Evolutionary conservation across 2,888 invertebrate genomes (phyloP), one percentile per base, ranked within the genome.

Genomic region (Chrysodeixis includens): DNA sequence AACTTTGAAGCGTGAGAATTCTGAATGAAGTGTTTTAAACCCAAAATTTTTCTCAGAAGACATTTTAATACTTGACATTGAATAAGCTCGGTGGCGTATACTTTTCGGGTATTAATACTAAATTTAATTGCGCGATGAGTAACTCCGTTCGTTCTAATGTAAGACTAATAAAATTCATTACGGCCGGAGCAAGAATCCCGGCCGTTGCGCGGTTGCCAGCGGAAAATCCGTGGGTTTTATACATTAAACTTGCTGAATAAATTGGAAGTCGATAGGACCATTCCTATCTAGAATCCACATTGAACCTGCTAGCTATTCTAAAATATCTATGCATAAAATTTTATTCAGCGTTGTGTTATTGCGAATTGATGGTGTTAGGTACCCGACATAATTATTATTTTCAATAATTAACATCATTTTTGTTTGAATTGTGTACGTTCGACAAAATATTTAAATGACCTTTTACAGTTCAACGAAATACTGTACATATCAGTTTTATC

Each of bases 141-240:
- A 79, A 86, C 80, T 82, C 69, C 68, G 69, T 76, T 67, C 72
- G 74, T 81, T 84, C 81, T 86, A 87, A 87, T 85, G 84, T 84
- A 82, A 85, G 84, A 87, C 88, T 82, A 88, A 90, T 91, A 88
- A 91, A 90, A 91, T 92, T 91, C 81, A 91, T 92, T 91, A 90
- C 83, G 84, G 86, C 81, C 83, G 84, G 76, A 81, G 84, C 81
- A 86, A 86, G 87, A 87, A 87, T 87, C 86, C 84, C 79, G 81
- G 77, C 78, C 76, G 71, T 82, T 79, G 80, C 82, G 88, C 85
- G 87, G 87, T 86, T 83, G 78, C 83, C 69, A 81, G 71, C 86
- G 87, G 86, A 83, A 90, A 87, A 88, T 74, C 86, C 87, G 86
- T 74, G 80, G 87, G 80, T 86, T 88, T 91, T 88, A 88, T 88